phyloP scores from a whole-genome alignment of 2,888 invertebrate species.

The Phalangium opilio region DNA sequence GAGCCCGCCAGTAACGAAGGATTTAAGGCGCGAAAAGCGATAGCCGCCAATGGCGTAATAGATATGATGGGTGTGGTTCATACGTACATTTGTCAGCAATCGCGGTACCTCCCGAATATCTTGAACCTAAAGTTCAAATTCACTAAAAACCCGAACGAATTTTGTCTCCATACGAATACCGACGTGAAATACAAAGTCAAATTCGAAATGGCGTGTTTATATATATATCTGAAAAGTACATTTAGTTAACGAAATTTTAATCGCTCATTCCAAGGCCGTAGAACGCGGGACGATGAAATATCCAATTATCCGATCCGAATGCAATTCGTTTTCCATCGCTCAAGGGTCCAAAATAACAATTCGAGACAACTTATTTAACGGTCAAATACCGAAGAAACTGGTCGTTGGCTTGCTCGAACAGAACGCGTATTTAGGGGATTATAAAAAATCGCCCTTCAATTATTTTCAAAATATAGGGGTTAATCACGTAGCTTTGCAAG shows the following conservation, averaged over 20 bases:
- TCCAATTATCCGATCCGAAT: constrained; percentile 16
- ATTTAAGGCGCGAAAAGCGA: too few relatives aligned
- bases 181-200: constrained; percentile 12
- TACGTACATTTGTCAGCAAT: constrained; percentile 10
- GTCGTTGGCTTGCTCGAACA: constrained; percentile 23
- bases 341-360: constrained; percentile 22
- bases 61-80: constrained; percentile 13
- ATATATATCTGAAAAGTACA: constrained; percentile 18
- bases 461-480: constrained; percentile 21
- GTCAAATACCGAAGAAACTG: constrained; percentile 25
- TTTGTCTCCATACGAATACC: constrained; percentile 5
- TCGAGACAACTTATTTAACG: constrained; percentile 25
- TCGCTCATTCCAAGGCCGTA: constrained; percentile 21
- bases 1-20: too few relatives aligned
- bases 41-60: too few relatives aligned
- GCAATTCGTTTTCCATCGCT: constrained; percentile 20
- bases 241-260: constrained; percentile 20
- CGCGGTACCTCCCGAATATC: constrained; percentile 8
- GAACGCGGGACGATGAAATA: constrained; percentile 19
- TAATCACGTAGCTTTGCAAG: constrained; percentile 13
- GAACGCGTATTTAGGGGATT: constrained; percentile 19
- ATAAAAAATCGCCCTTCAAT: constrained; percentile 19
- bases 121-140: constrained; percentile 8
- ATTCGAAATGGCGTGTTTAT: constrained; percentile 18
- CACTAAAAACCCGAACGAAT: constrained; percentile 9